Evolutionary conservation across 2,888 invertebrate genomes (phyloP).

Genomic region (Creontiades dilutus): DNA sequence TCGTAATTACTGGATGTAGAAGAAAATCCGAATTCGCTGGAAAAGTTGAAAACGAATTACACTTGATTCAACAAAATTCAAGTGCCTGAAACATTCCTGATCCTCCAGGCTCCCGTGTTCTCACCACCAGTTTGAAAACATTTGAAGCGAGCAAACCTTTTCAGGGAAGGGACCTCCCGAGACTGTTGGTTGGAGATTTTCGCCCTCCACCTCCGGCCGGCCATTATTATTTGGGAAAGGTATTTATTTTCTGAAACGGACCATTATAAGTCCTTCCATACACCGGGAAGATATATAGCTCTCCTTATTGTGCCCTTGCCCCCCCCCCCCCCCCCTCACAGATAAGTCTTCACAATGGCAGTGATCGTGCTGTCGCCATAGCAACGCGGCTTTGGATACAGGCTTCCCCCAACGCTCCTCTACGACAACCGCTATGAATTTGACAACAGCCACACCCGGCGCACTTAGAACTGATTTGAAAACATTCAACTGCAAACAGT

Average conservation of each 20-base stretch:
- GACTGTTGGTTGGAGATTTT: neutral
- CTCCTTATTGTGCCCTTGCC: neutral
- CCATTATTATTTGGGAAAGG: conserved; percentile 17
- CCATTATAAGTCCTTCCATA: conserved; percentile 28
- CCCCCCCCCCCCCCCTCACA: neutral
- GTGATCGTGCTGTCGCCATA: conserved; percentile 16
- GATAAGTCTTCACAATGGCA: neutral
- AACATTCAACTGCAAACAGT: neutral
- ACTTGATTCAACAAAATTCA: no score
- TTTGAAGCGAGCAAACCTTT: neutral
- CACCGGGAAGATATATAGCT: conserved; percentile 18
- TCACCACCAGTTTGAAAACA: neutral
- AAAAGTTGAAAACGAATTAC: no score
- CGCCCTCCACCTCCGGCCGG: neutral
- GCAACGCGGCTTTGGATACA: neutral
- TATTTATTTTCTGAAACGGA: conserved; percentile 27
- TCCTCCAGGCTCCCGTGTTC: no score
- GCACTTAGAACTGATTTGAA: neutral
- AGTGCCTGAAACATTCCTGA: no score
- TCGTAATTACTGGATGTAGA: no score
- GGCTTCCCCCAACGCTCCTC: neutral
- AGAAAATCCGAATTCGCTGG: no score
- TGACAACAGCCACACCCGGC: neutral
- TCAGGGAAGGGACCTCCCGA: neutral
- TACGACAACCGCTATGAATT: neutral